phyloP scores from a whole-genome alignment of 2,113 vertebrate genomes.

The Nycticryphes semicollaris region DNA sequence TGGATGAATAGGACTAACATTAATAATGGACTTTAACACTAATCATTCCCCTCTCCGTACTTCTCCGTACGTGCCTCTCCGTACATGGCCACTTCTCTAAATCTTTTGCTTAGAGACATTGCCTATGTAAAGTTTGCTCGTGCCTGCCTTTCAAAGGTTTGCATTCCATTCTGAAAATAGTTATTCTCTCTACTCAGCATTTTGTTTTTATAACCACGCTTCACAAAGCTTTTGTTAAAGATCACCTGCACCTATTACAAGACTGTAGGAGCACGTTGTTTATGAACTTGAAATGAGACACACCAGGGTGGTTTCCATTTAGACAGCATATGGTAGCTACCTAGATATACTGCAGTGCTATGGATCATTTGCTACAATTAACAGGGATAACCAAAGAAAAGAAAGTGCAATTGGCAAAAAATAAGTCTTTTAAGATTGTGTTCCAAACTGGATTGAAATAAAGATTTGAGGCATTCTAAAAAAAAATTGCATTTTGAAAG shows the following conservation, averaged over 20 bases:
- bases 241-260: background rate
- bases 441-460: background rate
- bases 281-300: slow-evolving; percentile 13
- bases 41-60: background rate
- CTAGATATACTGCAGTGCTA: background rate
- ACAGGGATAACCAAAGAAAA: background rate
- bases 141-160: background rate
- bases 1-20: background rate
- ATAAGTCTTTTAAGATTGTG: background rate
- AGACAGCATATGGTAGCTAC: background rate
- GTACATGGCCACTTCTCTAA: background rate
- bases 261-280: background rate
- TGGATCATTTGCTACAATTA: background rate
- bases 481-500: background rate
- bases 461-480: background rate
- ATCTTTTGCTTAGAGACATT: background rate
- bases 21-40: background rate
- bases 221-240: background rate
- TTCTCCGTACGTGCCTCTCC: too few species aligned
- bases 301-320: background rate
- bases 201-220: background rate
- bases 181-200: background rate
- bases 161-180: background rate
- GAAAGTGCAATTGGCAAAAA: background rate
- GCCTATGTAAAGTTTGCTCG: background rate